Evolutionary conservation across 2,888 invertebrate species (phyloP).

Genomic region (Torymus texanus): DNA sequence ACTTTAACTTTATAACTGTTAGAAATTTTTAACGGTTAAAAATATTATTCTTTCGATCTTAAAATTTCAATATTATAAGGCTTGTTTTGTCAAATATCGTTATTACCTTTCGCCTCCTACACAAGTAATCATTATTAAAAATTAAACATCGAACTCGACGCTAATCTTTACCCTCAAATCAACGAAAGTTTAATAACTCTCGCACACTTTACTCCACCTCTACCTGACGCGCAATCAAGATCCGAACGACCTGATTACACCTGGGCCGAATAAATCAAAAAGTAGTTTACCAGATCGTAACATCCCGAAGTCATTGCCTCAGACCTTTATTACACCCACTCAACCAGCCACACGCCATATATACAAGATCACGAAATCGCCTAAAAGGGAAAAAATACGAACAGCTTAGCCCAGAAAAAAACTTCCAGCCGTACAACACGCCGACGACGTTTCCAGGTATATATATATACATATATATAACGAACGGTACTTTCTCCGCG

Average conservation of each 20-base stretch:
- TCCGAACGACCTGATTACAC: constrained; percentile 14
- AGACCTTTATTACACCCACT: background rate
- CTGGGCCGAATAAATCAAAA: constrained; percentile 44
- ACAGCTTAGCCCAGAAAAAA: background rate
- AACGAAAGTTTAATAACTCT: constrained; percentile 35
- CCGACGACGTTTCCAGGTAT: constrained; percentile 58
- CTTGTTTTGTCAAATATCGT: too few species aligned
- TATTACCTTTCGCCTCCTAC: background rate
- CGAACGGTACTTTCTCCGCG: constrained; percentile 64
- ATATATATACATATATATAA: constrained; percentile 24
- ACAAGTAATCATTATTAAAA: background rate
- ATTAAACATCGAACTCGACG: constrained; percentile 11
- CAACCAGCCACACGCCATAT: background rate
- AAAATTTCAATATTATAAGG: too few species aligned
- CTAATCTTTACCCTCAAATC: constrained; percentile 15
- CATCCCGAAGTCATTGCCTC: constrained; percentile 26
- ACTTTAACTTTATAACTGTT: too few species aligned
- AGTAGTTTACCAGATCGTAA: constrained; percentile 33
- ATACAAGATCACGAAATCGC: background rate
- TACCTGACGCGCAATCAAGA: constrained; percentile 6
- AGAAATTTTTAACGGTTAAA: too few species aligned
- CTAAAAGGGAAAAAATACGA: background rate
- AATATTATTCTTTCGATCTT: too few species aligned
- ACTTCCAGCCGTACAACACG: constrained; percentile 6
- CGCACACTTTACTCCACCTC: background rate